phyloP scores from a whole-genome alignment of 2,888 invertebrate genomes.

The Clostera curtula region DNA sequence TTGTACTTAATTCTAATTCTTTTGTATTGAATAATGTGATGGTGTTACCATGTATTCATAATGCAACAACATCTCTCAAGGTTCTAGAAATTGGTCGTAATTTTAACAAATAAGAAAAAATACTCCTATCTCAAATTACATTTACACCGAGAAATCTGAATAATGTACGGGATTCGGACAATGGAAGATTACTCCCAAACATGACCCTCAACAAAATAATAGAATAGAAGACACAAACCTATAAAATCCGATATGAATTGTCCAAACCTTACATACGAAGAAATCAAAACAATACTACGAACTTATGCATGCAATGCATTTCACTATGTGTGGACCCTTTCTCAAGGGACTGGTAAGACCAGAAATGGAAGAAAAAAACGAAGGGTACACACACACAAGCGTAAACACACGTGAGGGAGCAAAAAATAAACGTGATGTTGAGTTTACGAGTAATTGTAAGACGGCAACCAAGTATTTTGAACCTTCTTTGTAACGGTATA shows the following conservation, averaged over 20 bases:
- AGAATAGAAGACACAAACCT: slow-evolving; percentile 10
- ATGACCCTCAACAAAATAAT: slow-evolving; percentile 6
- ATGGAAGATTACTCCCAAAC: background rate
- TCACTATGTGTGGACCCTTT: slow-evolving; percentile 38
- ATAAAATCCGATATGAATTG: slow-evolving; percentile 21
- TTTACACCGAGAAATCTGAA: too few relatives aligned
- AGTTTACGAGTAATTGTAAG: slow-evolving; percentile 16
- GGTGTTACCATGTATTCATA: too few relatives aligned
- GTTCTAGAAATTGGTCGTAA: too few relatives aligned
- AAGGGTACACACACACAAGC: slow-evolving; percentile 24
- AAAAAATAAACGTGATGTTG: slow-evolving; percentile 33
- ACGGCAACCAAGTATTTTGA: slow-evolving; percentile 7
- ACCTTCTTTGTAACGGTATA: slow-evolving; percentile 8
- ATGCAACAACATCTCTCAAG: too few relatives aligned
- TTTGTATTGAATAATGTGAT: too few relatives aligned
- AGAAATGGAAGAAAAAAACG: slow-evolving; percentile 28
- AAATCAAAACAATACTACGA: slow-evolving; percentile 27
- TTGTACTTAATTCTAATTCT: too few relatives aligned
- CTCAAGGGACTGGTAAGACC: slow-evolving; percentile 27
- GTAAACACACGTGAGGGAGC: slow-evolving; percentile 30
- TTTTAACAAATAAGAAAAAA: too few relatives aligned
- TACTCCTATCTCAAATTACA: too few relatives aligned
- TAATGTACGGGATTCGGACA: slow-evolving; percentile 1
- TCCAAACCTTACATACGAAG: slow-evolving; percentile 20
- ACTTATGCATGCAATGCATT: slow-evolving; percentile 29